phyloP scores from a whole-genome alignment of 2,797 vertebrate species.

The Mergus octosetaceus region DNA sequence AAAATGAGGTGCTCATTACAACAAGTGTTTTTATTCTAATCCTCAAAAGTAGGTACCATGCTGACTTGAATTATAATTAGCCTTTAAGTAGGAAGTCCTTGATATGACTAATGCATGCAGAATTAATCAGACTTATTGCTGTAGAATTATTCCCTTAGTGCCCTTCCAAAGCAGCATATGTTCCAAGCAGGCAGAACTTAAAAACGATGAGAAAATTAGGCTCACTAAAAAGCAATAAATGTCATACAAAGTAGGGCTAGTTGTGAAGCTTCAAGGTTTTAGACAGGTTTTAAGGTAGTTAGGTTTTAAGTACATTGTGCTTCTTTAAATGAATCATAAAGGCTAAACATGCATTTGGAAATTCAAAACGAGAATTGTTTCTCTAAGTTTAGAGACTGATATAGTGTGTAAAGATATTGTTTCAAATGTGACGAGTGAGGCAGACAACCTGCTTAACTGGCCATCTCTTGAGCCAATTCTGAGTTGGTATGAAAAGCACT shows the following conservation, averaged over 20 bases:
- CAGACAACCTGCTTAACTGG: constrained; percentile 32
- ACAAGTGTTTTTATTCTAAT: constrained; percentile 62
- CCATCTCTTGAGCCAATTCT: background rate
- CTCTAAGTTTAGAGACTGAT: constrained; percentile 30
- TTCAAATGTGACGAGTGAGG: constrained; percentile 16
- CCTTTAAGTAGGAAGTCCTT: constrained; percentile 60
- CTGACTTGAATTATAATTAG: constrained; percentile 73
- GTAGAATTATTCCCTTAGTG: constrained; percentile 37
- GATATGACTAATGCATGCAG: constrained; percentile 54
- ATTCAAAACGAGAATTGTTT: constrained; percentile 70
- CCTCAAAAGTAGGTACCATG: constrained; percentile 64
- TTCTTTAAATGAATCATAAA: constrained; percentile 65
- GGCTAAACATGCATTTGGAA: constrained; percentile 57
- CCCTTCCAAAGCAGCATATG: constrained; percentile 44
- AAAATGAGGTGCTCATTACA: constrained; percentile 40
- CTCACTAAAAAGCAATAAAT: constrained; percentile 35
- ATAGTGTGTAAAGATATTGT: constrained; percentile 56
- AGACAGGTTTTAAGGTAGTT: constrained; percentile 47
- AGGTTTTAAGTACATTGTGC: constrained; percentile 37
- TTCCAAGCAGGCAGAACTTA: constrained; percentile 35
- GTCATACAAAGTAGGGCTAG: constrained; percentile 42
- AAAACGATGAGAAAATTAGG: constrained; percentile 54
- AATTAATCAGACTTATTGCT: constrained; percentile 72
- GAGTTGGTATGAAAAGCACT: background rate
- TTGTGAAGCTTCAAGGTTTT: constrained; percentile 24